Evolutionary conservation across 2,113 vertebrate genomes (phyloP).

Genomic region (Anoplopoma fimbria): DNA sequence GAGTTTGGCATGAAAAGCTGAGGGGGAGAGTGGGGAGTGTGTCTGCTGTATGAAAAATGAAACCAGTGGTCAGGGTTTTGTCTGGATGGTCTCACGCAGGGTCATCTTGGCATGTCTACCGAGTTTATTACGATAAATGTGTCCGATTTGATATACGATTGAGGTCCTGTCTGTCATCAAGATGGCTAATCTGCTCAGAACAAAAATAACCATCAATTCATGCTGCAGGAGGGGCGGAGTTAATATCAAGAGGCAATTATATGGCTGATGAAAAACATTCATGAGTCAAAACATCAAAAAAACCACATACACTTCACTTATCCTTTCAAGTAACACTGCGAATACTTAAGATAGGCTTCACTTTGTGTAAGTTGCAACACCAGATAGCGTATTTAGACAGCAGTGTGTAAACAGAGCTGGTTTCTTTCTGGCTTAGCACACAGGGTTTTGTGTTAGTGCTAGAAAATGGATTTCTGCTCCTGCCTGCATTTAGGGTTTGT

Average conservation of each 20-base stretch:
- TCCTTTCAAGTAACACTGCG: conserved; percentile 2
- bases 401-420: conserved; percentile 54
- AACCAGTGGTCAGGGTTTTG: conserved; percentile 33
- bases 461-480: conserved; percentile 41
- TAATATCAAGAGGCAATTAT: conserved; percentile 4
- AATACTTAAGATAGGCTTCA: conserved; percentile 16
- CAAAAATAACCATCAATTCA: conserved; percentile 6
- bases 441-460: conserved; percentile 33
- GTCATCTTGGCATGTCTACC: conserved; percentile 20
- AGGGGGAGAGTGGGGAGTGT: neutral
- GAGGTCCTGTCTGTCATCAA: conserved; percentile 21
- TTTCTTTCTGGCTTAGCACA: conserved; percentile 49
- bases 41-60: conserved; percentile 34
- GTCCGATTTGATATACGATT: conserved; percentile 28
- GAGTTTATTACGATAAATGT: conserved; percentile 24
- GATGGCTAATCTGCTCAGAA: conserved; percentile 27
- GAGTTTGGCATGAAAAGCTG: neutral
- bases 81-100: conserved; percentile 45
- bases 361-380: conserved; percentile 46
- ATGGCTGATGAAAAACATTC: conserved; percentile 9
- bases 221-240: neutral
- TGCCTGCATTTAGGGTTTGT: conserved; percentile 34
- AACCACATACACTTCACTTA: neutral
- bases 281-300: conserved; percentile 4
- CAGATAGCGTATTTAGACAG: conserved; percentile 44